phyloP scores from a whole-genome alignment of 92 coral and sea anemone genomes.

The Phenganax subtilis region DNA sequence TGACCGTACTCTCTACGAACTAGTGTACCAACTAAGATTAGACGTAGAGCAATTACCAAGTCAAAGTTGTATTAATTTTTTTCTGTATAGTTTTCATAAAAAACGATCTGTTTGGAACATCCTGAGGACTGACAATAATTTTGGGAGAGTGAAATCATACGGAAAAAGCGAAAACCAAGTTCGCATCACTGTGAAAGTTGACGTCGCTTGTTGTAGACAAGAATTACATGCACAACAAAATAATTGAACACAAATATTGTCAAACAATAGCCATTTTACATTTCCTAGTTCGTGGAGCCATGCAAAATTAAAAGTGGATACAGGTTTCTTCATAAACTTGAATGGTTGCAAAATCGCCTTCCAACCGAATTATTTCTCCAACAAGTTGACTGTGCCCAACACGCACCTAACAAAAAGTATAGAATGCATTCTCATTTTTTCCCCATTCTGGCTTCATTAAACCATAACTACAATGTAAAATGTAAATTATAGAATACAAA shows the following conservation, averaged over 20 bases:
- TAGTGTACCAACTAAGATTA: background rate
- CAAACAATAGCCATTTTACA: background rate
- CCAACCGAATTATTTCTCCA: constrained; percentile 93
- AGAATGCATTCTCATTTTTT: background rate
- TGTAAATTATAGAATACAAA: background rate
- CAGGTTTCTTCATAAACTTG: constrained; percentile 99
- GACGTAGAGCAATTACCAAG: background rate
- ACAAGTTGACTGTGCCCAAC: constrained; percentile 98
- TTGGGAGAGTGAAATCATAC: too few species aligned
- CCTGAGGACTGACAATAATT: too few species aligned
- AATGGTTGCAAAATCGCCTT: constrained; percentile 99
- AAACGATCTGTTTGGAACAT: too few species aligned
- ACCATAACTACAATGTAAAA: background rate
- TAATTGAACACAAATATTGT: background rate
- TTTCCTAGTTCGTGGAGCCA: too few species aligned
- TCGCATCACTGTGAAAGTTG: too few species aligned
- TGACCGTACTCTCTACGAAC: background rate
- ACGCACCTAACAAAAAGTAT: constrained; percentile 64
- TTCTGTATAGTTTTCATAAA: too few species aligned
- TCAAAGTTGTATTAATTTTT: too few species aligned
- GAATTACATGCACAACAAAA: too few species aligned
- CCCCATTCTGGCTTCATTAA: background rate
- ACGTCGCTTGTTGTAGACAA: too few species aligned
- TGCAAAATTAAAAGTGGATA: constrained; percentile 52
- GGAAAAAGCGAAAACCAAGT: too few species aligned